phyloP scores from a whole-genome alignment of 2,888 invertebrate species.

The Argyra leucocephala region DNA sequence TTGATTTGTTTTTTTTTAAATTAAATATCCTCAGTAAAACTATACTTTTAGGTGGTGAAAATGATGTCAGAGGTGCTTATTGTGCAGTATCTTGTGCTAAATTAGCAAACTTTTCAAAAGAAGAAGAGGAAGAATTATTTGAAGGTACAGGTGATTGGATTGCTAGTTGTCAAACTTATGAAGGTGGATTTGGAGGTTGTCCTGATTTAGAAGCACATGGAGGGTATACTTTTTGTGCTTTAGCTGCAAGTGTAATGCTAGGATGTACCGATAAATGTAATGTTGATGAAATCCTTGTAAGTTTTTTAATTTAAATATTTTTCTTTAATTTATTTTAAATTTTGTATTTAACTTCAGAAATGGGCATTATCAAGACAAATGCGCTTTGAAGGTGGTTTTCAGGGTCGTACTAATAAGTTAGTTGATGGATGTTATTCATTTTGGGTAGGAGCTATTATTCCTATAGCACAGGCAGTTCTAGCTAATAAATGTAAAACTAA shows the following conservation, averaged over 20 bases:
- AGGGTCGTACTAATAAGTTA: constrained; percentile 94
- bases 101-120: constrained; percentile 56
- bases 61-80: constrained; percentile 91
- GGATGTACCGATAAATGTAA: constrained; percentile 66
- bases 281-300: constrained; percentile 60
- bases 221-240: constrained; percentile 96
- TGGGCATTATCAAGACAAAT: constrained; percentile 91
- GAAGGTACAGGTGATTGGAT: constrained; percentile 87
- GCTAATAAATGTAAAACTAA: constrained; percentile 43
- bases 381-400: constrained; percentile 91
- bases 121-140: constrained; percentile 67
- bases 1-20: too few species aligned
- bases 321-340: neutral
- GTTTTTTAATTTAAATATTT: constrained; percentile 18
- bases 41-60: constrained; percentile 62
- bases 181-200: constrained; percentile 93
- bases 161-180: constrained; percentile 91
- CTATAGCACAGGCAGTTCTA: constrained; percentile 70
- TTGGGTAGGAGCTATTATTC: constrained; percentile 94
- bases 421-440: constrained; percentile 99
- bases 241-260: constrained; percentile 79
- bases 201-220: constrained; percentile 97
- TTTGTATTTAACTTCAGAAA: constrained; percentile 44
- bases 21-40: too few species aligned
- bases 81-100: constrained; percentile 88